A percentile compares a stretch with the other conserved stretches of the same genome.
phyloP scores from a whole-genome alignment of 2,113 vertebrate genomes.

The Dascyllus trimaculatus region DNA sequence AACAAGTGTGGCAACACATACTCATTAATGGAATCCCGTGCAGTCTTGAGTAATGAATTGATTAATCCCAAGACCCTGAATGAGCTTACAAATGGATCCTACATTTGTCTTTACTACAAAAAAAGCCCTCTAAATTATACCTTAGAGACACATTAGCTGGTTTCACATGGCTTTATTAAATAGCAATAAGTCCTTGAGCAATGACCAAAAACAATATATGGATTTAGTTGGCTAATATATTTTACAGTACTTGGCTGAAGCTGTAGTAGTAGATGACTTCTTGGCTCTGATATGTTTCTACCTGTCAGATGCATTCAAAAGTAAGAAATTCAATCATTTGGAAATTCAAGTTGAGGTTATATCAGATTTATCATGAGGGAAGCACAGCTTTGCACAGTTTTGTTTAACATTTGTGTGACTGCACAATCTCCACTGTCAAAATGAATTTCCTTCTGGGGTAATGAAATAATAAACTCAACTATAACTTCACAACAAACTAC shows the following conservation, averaged over 20 bases:
- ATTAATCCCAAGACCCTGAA: constrained; percentile 59
- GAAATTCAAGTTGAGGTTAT: neutral
- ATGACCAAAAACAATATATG: constrained; percentile 25
- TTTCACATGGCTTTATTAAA: constrained; percentile 61
- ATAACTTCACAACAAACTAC: neutral
- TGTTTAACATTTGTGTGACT: neutral
- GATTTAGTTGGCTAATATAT: constrained; percentile 12
- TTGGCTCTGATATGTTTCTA: neutral
- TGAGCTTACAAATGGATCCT: constrained; percentile 53
- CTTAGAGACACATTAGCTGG: constrained; percentile 42
- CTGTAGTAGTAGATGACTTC: neutral
- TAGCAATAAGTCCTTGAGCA: constrained; percentile 43
- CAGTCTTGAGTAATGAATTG: constrained; percentile 60
- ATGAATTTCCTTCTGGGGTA: neutral
- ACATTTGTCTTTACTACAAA: constrained; percentile 72
- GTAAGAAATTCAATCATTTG: neutral
- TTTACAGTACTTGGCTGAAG: constrained; percentile 5
- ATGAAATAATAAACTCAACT: neutral
- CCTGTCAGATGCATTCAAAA: neutral
- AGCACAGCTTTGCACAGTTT: neutral
- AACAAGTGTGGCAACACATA: constrained; percentile 50
- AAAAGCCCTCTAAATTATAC: constrained; percentile 45
- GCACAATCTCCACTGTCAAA: neutral
- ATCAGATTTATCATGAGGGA: neutral
- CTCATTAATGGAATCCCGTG: constrained; percentile 57